These are phyloP conservation scores for Mesochorus sp. DNA, from an alignment of 2,888 invertebrate genomes.

Conservation along the genomic window DNA sequence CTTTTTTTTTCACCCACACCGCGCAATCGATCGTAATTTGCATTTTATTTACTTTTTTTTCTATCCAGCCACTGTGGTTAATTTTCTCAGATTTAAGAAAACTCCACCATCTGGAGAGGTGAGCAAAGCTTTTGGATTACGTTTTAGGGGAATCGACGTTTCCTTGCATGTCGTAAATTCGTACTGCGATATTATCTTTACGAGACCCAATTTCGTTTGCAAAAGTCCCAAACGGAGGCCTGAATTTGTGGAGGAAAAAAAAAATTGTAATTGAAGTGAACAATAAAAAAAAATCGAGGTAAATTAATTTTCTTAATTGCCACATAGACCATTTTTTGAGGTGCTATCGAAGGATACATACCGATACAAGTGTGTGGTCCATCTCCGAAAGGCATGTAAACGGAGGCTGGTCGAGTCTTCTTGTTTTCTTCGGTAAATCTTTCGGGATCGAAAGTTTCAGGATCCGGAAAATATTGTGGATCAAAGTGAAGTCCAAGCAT, in stretches of 20 bases:
- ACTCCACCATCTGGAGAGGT: constrained; percentile 66
- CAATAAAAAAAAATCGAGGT: neutral
- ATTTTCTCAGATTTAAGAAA: constrained; percentile 66
- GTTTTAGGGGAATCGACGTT: constrained; percentile 68
- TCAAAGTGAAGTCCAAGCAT: constrained; percentile 79
- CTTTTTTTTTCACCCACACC: too few relatives aligned
- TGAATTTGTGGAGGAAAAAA: constrained; percentile 44
- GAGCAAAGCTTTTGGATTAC: constrained; percentile 66
- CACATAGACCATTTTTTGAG: neutral
- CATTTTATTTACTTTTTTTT: neutral
- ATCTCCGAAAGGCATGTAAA: constrained; percentile 78
- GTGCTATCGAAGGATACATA: constrained; percentile 43
- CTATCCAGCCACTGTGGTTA: constrained; percentile 28
- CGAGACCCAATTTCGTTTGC: constrained; percentile 73
- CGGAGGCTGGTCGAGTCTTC: constrained; percentile 67
- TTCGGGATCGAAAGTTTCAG: constrained; percentile 80
- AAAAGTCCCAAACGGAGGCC: constrained; percentile 74
- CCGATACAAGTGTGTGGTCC: constrained; percentile 79
- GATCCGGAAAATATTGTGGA: constrained; percentile 78
- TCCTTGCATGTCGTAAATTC: constrained; percentile 69
- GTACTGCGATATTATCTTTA: constrained; percentile 70
- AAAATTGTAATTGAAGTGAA: neutral
- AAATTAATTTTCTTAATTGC: neutral
- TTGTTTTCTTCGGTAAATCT: constrained; percentile 79
- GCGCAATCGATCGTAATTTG: too few relatives aligned